phyloP scores from a whole-genome alignment of 1,140 invertebrate genomes.

The Heliothis subflexa region DNA sequence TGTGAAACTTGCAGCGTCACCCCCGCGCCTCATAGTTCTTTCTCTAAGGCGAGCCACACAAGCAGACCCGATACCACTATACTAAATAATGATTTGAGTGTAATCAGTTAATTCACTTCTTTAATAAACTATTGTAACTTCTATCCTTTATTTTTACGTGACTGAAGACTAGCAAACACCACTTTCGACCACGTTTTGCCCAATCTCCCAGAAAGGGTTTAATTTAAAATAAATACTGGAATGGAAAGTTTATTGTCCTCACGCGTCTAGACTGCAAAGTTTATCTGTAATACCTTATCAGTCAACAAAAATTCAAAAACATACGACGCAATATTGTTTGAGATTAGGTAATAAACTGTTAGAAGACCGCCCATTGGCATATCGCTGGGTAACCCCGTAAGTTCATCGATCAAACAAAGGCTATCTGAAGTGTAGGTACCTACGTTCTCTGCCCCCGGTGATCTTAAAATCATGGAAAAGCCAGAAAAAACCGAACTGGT shows the following conservation, averaged over 20 bases:
- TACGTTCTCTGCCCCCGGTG: not conserved
- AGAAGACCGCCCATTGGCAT: slow-evolving; percentile 9
- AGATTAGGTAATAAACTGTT: not conserved
- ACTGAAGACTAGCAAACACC: too few relatives aligned
- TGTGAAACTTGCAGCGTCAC: slow-evolving; percentile 66
- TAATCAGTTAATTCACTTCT: not conserved
- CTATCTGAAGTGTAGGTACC: not conserved
- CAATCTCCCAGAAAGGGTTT: too few relatives aligned
- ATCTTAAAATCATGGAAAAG: slow-evolving; percentile 68
- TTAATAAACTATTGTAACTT: not conserved
- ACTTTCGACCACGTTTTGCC: too few relatives aligned
- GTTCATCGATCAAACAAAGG: slow-evolving; percentile 49
- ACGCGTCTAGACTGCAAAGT: too few relatives aligned
- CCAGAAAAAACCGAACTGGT: slow-evolving; percentile 82
- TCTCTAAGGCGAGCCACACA: slow-evolving; percentile 67
- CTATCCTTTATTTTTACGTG: too few relatives aligned
- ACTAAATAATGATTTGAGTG: slow-evolving; percentile 55
- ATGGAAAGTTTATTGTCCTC: too few relatives aligned
- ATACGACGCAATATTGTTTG: slow-evolving; percentile 2
- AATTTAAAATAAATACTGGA: too few relatives aligned
- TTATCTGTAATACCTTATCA: not conserved
- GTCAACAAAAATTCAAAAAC: not conserved
- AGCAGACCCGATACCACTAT: slow-evolving; percentile 77
- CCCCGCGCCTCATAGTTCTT: slow-evolving; percentile 69
- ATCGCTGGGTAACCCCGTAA: slow-evolving; percentile 19